Conservation (phyloP, 2,113 vertebrate species). For the Callipepla squamata region DNA sequence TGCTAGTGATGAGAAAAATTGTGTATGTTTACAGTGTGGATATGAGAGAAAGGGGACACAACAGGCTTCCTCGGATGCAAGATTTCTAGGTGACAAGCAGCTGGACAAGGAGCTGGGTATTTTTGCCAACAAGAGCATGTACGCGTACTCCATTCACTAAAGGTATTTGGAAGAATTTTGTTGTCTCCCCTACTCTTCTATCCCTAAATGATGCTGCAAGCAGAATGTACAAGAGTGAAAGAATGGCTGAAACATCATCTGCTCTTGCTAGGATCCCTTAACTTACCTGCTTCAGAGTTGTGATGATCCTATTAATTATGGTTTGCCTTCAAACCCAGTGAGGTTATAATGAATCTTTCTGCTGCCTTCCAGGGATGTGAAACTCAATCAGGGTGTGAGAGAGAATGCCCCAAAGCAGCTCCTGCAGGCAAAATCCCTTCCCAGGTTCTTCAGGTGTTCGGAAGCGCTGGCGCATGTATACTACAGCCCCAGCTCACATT, state of each 20-base stretch:
- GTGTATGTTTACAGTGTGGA: neutral
- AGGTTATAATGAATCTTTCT: neutral
- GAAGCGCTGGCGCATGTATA: neutral
- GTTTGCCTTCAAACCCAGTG: neutral
- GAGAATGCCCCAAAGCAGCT: rapidly evolving
- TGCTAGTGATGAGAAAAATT: neutral
- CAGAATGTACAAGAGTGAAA: neutral
- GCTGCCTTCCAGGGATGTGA: neutral
- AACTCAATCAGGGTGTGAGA: neutral
- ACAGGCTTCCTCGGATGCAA: neutral
- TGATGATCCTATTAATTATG: neutral
- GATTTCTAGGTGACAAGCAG: neutral
- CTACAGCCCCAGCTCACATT: neutral
- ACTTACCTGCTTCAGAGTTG: neutral
- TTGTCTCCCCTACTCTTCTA: neutral
- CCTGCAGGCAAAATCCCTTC: rapidly evolving
- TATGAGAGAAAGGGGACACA: rapidly evolving
- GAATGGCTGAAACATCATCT: neutral
- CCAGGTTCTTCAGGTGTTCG: neutral
- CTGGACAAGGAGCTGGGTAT: neutral
- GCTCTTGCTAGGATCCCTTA: neutral
- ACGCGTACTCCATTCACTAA: rapidly evolving
- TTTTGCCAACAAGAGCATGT: neutral
- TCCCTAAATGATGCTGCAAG: neutral
- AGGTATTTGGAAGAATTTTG: neutral